These are phyloP conservation scores for Myripristis jacobus DNA, from an alignment of 2,797 vertebrate species.

Conservation along the genomic window DNA sequence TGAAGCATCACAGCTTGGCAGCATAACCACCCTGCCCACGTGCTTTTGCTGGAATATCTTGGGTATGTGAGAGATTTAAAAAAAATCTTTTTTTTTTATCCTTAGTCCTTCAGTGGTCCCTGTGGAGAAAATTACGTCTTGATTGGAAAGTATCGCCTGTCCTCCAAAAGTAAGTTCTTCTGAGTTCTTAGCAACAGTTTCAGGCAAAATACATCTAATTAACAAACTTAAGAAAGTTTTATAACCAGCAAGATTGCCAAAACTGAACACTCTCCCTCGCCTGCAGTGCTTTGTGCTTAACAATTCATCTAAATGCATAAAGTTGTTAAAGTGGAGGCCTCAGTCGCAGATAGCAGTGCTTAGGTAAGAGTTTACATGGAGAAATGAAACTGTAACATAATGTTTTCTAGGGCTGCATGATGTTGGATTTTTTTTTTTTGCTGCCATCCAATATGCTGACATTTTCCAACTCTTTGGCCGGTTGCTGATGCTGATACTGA, in stretches of 20 bases:
- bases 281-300: not conserved
- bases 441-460: no score
- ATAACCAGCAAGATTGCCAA: not conserved
- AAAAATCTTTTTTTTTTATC: no score
- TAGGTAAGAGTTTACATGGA: constrained; percentile 13
- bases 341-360: not conserved
- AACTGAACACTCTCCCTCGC: not conserved
- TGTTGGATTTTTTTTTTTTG: no score
- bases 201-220: not conserved
- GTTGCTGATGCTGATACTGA: no score
- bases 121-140: not conserved
- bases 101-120: not conserved
- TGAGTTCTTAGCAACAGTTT: not conserved
- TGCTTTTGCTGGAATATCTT: not conserved
- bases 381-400: not conserved
- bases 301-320: not conserved
- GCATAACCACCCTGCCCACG: not conserved
- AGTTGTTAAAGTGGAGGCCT: not conserved
- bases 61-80: constrained; percentile 7
- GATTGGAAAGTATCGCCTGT: not conserved
- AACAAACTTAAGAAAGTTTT: not conserved
- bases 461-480: no score
- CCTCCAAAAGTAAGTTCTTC: constrained; percentile 19
- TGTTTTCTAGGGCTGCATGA: no score
- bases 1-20: not conserved